Evolutionary conservation across 2,888 invertebrate species (phyloP), one percentile per base, ranked within the genome.

Genomic region (Ecdyonurus torrentis): DNA sequence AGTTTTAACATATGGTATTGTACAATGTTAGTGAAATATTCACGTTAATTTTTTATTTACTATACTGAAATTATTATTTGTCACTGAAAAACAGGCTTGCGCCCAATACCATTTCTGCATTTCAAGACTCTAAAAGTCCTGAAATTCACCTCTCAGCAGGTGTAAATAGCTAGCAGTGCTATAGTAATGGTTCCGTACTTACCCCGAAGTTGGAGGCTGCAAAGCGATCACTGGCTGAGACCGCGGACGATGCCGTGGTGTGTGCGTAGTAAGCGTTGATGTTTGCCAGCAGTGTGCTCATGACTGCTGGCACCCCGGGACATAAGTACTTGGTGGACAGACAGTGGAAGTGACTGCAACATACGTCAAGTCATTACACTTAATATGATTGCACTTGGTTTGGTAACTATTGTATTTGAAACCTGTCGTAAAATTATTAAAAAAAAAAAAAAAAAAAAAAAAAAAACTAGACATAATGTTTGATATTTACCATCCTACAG

Each of bases 121-220:
- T 22, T 7, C 18, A 18, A 58, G 20, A 58, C 10, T 18, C 18
- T 58, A 58, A 58, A 58, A 52, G 18, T 10, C 10, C 10, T 15
- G 18, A 52, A n/a, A n/a, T 1, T n/a, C 19, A 52, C 19, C 2
- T 1, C 18, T 52, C 18, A 2, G 23, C 23, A 2, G 10, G 20
- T 3, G 15, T n/a, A 15, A n/a, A 1, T n/a, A 58, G 23, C 1
- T 2, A 18, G 2, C 23, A 1, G n/a, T 58, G 2, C 23, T 1
- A 23, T 22, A n/a, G 58, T 19, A 10, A 55, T 5, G 20, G 23
- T 7, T 19, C 2, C n/a, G n/a, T n/a, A 79, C 84, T 81, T 80
- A 97, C 96, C 75, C 99, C 99, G 78, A 99, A 99, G 79, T 99
- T 99, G 70, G 98, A 98, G 64, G 99, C 99, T 67, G 98, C 94